Evolutionary conservation across 2,888 invertebrate species (phyloP).

Genomic region (Muschampia plurimacula): DNA sequence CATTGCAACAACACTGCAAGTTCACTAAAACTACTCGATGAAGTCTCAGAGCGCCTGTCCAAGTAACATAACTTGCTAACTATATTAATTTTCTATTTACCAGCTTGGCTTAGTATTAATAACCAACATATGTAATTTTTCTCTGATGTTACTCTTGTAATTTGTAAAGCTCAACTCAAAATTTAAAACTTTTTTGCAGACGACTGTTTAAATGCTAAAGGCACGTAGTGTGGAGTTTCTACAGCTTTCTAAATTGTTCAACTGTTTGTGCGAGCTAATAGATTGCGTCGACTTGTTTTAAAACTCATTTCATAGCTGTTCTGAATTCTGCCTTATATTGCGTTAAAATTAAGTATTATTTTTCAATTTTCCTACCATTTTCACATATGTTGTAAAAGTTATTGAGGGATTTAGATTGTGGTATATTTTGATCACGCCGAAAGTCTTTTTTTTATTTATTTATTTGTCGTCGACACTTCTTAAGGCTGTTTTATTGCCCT

Average conservation of each 20-base stretch:
- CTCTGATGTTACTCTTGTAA: constrained; percentile 24
- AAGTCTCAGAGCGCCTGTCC: constrained; percentile 40
- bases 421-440: background rate
- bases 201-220: constrained; percentile 20
- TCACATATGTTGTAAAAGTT: background rate
- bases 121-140: constrained; percentile 39
- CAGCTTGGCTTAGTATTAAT: constrained; percentile 22
- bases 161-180: constrained; percentile 15
- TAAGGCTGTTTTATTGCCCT: too few species aligned
- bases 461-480: too few species aligned
- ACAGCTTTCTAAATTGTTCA: constrained; percentile 16
- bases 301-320: constrained; percentile 10
- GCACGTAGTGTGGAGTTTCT: constrained; percentile 12
- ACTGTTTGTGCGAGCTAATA: constrained; percentile 11
- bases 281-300: constrained; percentile 8
- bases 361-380: background rate
- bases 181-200: constrained; percentile 1
- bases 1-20: constrained; percentile 29
- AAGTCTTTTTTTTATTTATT: background rate
- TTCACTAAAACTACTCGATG: constrained; percentile 38
- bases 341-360: background rate
- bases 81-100: constrained; percentile 47
- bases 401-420: too few species aligned
- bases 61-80: constrained; percentile 46
- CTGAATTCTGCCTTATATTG: background rate